phyloP scores from a whole-genome alignment of 2,888 invertebrate genomes.

The Agriotes lineatus region DNA sequence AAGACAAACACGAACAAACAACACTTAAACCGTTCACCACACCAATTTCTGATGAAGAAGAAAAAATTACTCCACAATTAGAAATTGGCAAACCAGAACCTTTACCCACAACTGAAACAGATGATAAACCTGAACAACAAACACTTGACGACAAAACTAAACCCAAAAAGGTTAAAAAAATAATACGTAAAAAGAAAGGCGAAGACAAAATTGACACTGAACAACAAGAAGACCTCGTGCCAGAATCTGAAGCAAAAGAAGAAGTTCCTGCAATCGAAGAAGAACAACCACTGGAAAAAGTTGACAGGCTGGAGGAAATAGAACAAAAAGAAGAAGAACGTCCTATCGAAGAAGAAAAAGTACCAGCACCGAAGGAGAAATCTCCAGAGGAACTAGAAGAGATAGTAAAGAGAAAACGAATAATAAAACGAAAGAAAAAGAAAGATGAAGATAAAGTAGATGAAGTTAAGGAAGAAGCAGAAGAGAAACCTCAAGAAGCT shows the following conservation, averaged over 20 bases:
- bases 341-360: background rate
- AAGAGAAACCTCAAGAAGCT: constrained; percentile 54
- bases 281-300: constrained; percentile 4
- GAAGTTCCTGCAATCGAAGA: constrained; percentile 9
- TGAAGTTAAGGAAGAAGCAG: constrained; percentile 62
- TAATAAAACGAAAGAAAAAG: constrained; percentile 60
- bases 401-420: constrained; percentile 57
- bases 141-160: constrained; percentile 10
- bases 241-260: constrained; percentile 35
- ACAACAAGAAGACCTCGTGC: constrained; percentile 38
- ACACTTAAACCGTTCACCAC: constrained; percentile 44
- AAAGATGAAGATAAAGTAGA: constrained; percentile 61
- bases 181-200: constrained; percentile 9
- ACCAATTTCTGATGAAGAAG: constrained; percentile 47
- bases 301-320: constrained; percentile 4
- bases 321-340: constrained; percentile 24
- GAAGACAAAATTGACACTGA: constrained; percentile 49
- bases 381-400: constrained; percentile 29
- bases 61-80: constrained; percentile 45
- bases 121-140: constrained; percentile 26
- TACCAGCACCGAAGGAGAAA: constrained; percentile 32
- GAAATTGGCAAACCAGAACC: constrained; percentile 23
- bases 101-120: constrained; percentile 35
- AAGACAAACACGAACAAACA: constrained; percentile 53
- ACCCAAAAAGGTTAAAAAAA: constrained; percentile 23